Conservation (phyloP, 1,140 invertebrate species). For the Globodera ellingtonae region DNA sequence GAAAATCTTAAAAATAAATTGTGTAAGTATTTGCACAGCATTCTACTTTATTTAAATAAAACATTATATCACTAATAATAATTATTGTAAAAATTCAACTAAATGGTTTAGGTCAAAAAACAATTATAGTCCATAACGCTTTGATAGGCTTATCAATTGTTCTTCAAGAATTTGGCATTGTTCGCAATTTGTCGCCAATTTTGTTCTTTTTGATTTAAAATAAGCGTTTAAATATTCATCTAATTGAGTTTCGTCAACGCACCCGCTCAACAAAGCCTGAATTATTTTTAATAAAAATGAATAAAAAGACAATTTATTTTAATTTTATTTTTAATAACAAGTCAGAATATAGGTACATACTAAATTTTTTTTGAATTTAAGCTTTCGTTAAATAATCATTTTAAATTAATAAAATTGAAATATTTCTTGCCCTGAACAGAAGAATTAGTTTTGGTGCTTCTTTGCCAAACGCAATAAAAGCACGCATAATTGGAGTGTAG, state of each 20-base stretch:
- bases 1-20: no score
- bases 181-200: neutral
- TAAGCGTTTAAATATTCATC: neutral
- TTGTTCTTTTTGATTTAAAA: neutral
- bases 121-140: constrained; percentile 7
- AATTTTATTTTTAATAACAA: neutral
- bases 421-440: neutral
- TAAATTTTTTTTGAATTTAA: neutral
- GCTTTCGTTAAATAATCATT: neutral
- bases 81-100: no score
- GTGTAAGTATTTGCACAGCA: no score
- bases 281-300: no score
- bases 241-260: neutral
- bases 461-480: neutral
- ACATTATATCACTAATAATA: no score
- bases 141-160: neutral
- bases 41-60: no score
- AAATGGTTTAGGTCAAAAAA: no score
- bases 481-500: neutral
- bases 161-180: neutral
- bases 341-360: neutral
- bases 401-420: neutral
- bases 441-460: neutral
- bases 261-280: no score
- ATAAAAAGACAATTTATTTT: no score